Conservation (phyloP, 1,140 invertebrate genomes). For the Diabrotica undecimpunctata region DNA sequence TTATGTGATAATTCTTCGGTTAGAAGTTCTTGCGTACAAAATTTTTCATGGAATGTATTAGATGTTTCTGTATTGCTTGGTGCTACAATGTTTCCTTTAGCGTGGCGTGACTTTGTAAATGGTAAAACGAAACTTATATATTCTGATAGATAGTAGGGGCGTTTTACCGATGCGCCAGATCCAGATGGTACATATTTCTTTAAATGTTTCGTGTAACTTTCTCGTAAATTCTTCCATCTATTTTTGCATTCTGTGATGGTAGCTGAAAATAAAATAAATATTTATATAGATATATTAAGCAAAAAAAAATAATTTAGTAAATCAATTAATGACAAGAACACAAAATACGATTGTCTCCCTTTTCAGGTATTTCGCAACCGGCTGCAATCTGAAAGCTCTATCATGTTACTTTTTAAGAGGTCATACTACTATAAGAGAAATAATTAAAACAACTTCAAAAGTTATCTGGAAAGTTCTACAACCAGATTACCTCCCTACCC, state of each 20-base stretch:
- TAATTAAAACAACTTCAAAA: constrained; percentile 34
- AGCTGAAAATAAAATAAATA: constrained; percentile 10
- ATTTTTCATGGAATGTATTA: constrained; percentile 14
- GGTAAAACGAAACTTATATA: constrained; percentile 18
- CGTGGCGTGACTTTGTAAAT: constrained; percentile 19
- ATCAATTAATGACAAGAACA: background rate
- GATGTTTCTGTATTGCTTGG: constrained; percentile 13
- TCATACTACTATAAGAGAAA: constrained; percentile 26
- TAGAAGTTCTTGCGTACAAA: constrained; percentile 6
- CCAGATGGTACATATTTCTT: constrained; percentile 13
- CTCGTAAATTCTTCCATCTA: constrained; percentile 20
- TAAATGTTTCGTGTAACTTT: constrained; percentile 9
- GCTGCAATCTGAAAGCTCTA: constrained; percentile 14
- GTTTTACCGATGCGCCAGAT: constrained; percentile 9
- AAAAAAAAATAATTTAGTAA: constrained; percentile 4
- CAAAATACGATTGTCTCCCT: constrained; percentile 12
- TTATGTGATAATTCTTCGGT: constrained; percentile 12
- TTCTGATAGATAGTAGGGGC: constrained; percentile 13
- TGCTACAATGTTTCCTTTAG: constrained; percentile 17
- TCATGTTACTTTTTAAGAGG: constrained; percentile 22
- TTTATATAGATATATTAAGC: constrained; percentile 2
- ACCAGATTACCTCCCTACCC: constrained; percentile 31
- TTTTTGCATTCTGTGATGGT: constrained; percentile 18
- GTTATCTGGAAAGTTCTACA: constrained; percentile 36
- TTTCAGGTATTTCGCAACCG: constrained; percentile 21